These are phyloP conservation scores for Samia ricini DNA, from an alignment of 1,140 invertebrate species.

Conservation along the genomic window DNA sequence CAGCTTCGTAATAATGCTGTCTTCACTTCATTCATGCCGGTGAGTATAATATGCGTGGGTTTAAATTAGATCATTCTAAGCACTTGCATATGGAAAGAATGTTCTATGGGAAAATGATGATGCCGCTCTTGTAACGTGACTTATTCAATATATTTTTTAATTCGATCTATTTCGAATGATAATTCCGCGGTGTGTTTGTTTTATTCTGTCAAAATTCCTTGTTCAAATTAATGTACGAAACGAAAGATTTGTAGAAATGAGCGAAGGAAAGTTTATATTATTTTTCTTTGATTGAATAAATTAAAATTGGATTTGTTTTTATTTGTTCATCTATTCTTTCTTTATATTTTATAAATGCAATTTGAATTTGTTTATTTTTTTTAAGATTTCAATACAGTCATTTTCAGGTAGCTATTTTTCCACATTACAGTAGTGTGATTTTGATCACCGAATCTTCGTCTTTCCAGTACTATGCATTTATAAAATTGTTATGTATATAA, in stretches of 20 bases:
- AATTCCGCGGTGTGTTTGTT: slow-evolving; percentile 11
- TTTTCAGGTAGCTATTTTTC: too few species aligned
- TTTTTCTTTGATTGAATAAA: not conserved
- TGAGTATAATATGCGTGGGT: slow-evolving; percentile 18
- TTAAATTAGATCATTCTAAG: slow-evolving; percentile 23
- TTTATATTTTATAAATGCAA: not conserved
- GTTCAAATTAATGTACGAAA: slow-evolving; percentile 9
- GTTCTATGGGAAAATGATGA: slow-evolving; percentile 28
- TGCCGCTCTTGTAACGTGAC: slow-evolving; percentile 9
- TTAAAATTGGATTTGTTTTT: not conserved
- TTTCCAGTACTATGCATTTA: too few species aligned
- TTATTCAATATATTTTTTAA: slow-evolving; percentile 12
- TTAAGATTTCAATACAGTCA: not conserved
- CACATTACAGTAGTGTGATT: too few species aligned
- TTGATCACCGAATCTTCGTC: too few species aligned
- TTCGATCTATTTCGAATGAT: slow-evolving; percentile 9
- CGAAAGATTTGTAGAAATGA: slow-evolving; percentile 13
- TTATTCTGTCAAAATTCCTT: slow-evolving; percentile 14
- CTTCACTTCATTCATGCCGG: slow-evolving; percentile 34
- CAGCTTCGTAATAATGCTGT: slow-evolving; percentile 50
- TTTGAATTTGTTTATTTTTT: not conserved
- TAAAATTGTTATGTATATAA: too few species aligned
- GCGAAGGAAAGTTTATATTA: slow-evolving; percentile 4
- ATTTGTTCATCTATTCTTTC: not conserved
- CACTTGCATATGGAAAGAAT: slow-evolving; percentile 23